Evolutionary conservation across 2,797 vertebrate genomes (phyloP).

Genomic region (Gymnocypris eckloni): DNA sequence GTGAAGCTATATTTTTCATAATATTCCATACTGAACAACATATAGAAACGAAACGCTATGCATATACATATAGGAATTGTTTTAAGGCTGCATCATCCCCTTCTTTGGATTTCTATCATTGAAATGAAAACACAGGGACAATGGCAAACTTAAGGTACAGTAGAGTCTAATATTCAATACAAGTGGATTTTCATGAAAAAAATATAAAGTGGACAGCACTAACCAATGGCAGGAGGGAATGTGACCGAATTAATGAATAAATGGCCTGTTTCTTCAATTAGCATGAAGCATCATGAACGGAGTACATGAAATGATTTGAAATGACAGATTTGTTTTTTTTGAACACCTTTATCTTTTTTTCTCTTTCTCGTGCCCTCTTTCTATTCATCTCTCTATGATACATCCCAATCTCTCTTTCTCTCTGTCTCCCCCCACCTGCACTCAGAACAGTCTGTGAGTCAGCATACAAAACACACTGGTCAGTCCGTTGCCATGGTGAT

Average conservation of each 20-base stretch:
- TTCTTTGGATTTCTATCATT: slow-evolving; percentile 43
- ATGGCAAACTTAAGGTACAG: slow-evolving; percentile 65
- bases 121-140: slow-evolving; percentile 61
- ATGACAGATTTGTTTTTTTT: not conserved
- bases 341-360: not conserved
- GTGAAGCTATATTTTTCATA: not conserved
- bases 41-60: not conserved
- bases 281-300: not conserved
- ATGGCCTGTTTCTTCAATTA: not conserved
- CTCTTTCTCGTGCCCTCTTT: slow-evolving; percentile 24
- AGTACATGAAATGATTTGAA: slow-evolving; percentile 19
- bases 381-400: slow-evolving; percentile 18
- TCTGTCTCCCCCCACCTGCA: slow-evolving; percentile 47
- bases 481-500: slow-evolving; percentile 75
- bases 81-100: slow-evolving; percentile 61
- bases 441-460: slow-evolving; percentile 70
- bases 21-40: not conserved
- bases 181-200: not conserved
- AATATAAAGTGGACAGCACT: not conserved
- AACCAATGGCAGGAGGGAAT: slow-evolving; percentile 11
- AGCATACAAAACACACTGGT: slow-evolving; percentile 68
- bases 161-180: slow-evolving; percentile 15
- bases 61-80: slow-evolving; percentile 15
- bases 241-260: slow-evolving; percentile 14
- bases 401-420: slow-evolving; percentile 1